phyloP scores from a whole-genome alignment of 2,113 vertebrate species.

The Oreamnos americanus region DNA sequence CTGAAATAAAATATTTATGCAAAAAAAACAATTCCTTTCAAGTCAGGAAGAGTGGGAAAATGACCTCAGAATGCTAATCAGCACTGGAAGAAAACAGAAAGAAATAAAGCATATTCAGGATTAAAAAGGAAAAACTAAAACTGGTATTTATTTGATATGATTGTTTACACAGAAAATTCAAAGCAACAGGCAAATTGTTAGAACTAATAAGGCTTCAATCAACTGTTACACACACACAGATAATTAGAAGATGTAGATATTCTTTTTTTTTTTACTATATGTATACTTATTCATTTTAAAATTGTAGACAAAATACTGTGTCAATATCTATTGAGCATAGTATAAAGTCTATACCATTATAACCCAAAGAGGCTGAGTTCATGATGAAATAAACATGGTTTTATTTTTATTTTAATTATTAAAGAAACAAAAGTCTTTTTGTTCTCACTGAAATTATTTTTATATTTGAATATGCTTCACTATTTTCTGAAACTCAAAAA shows the following conservation, averaged over 20 bases:
- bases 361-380: background rate
- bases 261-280: background rate
- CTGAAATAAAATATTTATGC: background rate
- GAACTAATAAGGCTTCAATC: background rate
- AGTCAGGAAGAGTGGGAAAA: background rate
- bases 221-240: background rate
- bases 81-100: background rate
- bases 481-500: slow-evolving; percentile 11
- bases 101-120: background rate
- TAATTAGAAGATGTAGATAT: background rate
- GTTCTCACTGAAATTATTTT: background rate
- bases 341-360: background rate
- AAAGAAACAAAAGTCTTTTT: background rate
- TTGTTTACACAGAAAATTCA: background rate
- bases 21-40: background rate
- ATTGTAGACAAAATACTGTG: background rate
- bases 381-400: background rate
- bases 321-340: background rate
- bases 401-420: slow-evolving; percentile 24
- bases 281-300: background rate
- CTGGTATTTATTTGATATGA: background rate
- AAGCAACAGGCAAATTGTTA: background rate
- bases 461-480: background rate
- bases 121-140: background rate
- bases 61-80: background rate